Base-by-base conservation (phyloP, 2,113 vertebrate genomes). In the Chroicocephalus ridibundus region DNA sequence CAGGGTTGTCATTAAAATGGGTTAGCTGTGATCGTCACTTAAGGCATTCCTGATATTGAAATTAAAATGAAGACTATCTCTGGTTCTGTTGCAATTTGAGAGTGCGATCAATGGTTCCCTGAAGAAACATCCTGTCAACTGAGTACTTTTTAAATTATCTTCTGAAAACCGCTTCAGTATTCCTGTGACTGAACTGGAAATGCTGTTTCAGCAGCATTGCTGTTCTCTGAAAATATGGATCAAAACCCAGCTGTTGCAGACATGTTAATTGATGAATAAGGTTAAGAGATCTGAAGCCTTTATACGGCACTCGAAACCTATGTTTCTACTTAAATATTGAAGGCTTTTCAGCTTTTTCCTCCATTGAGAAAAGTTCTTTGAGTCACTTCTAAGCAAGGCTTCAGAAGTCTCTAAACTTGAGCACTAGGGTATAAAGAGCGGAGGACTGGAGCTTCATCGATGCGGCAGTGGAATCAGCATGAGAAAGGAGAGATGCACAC, bases 71-170 rank as follows among this genome's bases (percentile, higher is more conserved):
- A 96, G 96, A 91, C 92, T 84, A 44, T 72, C 92, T 96, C 86
- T 93, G 77, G 61, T 72, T 95, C 88, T 79, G 77, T 89, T 89
- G 94, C 86, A 94, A 71, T 90, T 89, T 82, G 83, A 97, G 91
- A 91, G 87, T 64, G 74, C 12, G 58, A 94, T 92, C 93, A 94
- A 89, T 94, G 86, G 91, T 69, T 93, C 92, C 91, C 88, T 65
- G 94, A 92, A 94, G 92, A 96, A 95, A 92, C 91, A 95, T 94
- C 70, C 93, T 96, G 95, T 96, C 96, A 96, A 92, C 92, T 26
- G 82, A 80, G 82, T 88, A 86, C 90, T 96, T 94, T 96, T 94
- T 20, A 95, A 96, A 95, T 93, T 81, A 90, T 93, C 88, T 95
- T 95, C 90, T 83, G 79, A 97, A 90, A 95, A 92, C 71, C 3